These are phyloP conservation scores for Montipora cactus DNA, from an alignment of 64 coral and sea anemone genomes.

Conservation along the genomic window DNA sequence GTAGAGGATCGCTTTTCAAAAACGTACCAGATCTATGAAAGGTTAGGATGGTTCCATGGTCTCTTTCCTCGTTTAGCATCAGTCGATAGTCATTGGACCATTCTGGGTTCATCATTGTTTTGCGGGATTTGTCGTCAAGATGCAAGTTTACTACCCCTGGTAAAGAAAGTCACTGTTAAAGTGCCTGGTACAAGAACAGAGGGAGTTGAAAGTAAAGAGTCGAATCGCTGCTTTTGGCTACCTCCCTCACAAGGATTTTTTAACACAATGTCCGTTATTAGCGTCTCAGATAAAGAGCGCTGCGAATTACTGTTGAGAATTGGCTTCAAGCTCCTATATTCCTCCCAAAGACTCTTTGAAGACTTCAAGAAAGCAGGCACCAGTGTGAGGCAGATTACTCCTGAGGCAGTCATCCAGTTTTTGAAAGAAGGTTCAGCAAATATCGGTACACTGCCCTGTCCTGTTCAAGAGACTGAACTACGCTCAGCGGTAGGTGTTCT, in stretches of 20 bases:
- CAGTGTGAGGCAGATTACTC: constrained; percentile 41
- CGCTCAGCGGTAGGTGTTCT: constrained; percentile 8
- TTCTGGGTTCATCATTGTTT: constrained; percentile 63
- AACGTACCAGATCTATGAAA: not conserved
- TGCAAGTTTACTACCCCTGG: constrained; percentile 58
- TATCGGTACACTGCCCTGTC: constrained; percentile 60
- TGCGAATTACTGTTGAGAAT: constrained; percentile 27
- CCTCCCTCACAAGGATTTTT: constrained; percentile 75
- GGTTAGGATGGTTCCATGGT: constrained; percentile 76
- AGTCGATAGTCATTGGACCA: constrained; percentile 64
- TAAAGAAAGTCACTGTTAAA: not conserved
- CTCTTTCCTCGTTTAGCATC: constrained; percentile 74
- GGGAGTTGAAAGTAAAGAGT: not conserved
- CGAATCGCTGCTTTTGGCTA: constrained; percentile 60
- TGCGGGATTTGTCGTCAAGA: constrained; percentile 31
- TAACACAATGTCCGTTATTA: not conserved
- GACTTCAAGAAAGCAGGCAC: constrained; percentile 63
- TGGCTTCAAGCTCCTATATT: constrained; percentile 74
- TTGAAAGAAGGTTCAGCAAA: constrained; percentile 27
- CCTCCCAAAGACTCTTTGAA: constrained; percentile 35
- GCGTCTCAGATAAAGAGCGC: not conserved
- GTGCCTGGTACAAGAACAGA: not conserved
- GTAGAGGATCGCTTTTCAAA: constrained; percentile 20
- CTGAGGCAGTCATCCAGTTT: constrained; percentile 60
- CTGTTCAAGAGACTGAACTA: constrained; percentile 57